Evolutionary conservation across 2,113 vertebrate species (phyloP).

Genomic region (Tapirus terrestris): DNA sequence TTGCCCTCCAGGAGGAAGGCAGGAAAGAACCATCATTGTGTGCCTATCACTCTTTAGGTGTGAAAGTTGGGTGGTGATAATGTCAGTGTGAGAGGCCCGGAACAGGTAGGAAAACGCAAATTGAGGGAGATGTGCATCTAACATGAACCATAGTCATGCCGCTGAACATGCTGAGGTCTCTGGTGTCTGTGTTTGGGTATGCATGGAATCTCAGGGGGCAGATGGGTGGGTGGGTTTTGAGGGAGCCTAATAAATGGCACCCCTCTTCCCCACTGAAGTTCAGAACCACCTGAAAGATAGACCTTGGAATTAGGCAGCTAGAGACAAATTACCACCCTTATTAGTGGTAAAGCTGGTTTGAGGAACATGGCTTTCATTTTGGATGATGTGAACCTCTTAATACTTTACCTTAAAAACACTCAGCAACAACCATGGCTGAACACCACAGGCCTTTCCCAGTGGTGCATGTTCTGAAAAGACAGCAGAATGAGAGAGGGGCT

Average conservation of each 20-base stretch:
- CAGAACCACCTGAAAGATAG: not conserved
- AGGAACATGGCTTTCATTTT: not conserved
- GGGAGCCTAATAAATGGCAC: not conserved
- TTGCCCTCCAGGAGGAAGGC: not conserved
- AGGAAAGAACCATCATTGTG: not conserved
- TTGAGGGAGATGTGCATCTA: rapidly evolving
- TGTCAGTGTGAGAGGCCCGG: not conserved
- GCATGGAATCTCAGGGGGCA: not conserved
- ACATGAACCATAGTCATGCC: no score
- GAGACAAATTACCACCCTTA: not conserved
- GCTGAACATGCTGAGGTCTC: not conserved
- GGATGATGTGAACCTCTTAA: not conserved
- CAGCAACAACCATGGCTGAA: not conserved
- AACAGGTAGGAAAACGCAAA: not conserved
- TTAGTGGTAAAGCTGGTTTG: not conserved
- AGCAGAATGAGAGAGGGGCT: not conserved
- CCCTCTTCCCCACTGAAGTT: not conserved
- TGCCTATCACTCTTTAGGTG: not conserved
- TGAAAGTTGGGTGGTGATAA: not conserved
- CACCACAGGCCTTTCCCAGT: not conserved
- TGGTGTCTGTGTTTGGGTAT: not conserved
- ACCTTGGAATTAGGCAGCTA: not conserved
- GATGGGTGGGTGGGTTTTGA: not conserved
- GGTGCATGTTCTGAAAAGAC: not conserved
- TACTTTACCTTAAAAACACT: not conserved